Evolutionary conservation across 2,113 vertebrate species (phyloP).

Genomic region (Pituophis catenifer): DNA sequence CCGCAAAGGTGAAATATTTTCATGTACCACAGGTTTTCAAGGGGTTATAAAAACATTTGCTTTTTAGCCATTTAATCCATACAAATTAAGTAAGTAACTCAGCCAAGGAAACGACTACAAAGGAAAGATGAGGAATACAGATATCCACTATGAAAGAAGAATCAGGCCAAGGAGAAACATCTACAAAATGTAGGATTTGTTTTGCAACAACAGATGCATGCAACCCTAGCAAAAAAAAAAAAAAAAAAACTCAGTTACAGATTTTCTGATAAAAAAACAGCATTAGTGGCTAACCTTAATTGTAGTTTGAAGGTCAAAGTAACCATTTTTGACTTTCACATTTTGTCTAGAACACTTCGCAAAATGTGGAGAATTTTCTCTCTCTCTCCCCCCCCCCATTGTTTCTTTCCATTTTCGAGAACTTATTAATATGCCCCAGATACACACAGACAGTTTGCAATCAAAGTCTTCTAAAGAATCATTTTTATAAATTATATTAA

Average conservation of each 20-base stretch:
- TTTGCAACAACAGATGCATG: neutral
- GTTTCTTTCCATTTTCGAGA: neutral
- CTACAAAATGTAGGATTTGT: neutral
- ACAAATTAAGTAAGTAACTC: neutral
- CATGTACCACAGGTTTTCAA: neutral
- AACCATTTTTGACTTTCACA: neutral
- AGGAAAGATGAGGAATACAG: neutral
- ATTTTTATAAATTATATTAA: neutral
- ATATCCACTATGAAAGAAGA: neutral
- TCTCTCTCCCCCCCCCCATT: neutral
- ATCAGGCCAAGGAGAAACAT: neutral
- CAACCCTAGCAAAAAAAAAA: neutral
- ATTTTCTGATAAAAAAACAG: neutral
- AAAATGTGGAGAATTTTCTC: neutral
- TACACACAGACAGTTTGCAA: neutral
- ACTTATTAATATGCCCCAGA: neutral
- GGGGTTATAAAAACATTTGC: neutral
- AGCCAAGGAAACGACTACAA: neutral
- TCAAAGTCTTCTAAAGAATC: neutral
- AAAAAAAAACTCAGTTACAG: neutral
- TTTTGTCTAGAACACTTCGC: neutral
- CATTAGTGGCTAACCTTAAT: neutral
- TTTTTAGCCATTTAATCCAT: neutral
- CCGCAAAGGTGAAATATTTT: neutral
- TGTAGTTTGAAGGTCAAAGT: neutral